Conservation (phyloP, 2,888 invertebrate genomes). For the Schizotus pectinicornis region DNA sequence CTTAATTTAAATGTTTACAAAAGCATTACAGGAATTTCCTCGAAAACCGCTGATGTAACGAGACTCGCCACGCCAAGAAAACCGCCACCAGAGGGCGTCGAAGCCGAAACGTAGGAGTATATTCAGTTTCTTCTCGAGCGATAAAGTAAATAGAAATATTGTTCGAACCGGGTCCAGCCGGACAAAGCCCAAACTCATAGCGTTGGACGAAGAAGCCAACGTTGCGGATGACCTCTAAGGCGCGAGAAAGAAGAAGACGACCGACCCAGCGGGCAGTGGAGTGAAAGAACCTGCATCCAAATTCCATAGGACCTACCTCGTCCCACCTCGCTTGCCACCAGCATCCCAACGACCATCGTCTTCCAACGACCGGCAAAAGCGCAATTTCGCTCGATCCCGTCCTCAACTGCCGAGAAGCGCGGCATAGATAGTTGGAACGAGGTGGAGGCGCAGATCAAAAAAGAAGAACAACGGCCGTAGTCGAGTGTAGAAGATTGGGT, state of each 20-base stretch:
- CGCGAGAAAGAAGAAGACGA: constrained; percentile 24
- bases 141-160: constrained; percentile 53
- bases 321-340: constrained; percentile 35
- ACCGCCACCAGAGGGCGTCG: background rate
- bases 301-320: constrained; percentile 53
- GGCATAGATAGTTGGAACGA: constrained; percentile 34
- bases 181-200: constrained; percentile 34
- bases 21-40: constrained; percentile 29
- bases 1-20: constrained; percentile 32
- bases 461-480: constrained; percentile 32
- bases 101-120: constrained; percentile 46
- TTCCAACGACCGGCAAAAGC: no score
- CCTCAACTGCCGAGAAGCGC: no score
- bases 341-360: no score
- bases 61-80: no score
- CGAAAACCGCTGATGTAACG: constrained; percentile 25
- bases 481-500: constrained; percentile 44
- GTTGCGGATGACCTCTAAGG: constrained; percentile 37
- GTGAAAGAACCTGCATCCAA: constrained; percentile 53
- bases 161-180: constrained; percentile 39
- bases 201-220: constrained; percentile 20
- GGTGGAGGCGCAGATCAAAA: constrained; percentile 29
- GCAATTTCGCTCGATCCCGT: no score
- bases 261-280: constrained; percentile 35
- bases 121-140: constrained; percentile 46